A percentile compares a stretch with the other conserved stretches of the same genome.
phyloP scores from a whole-genome alignment of 1,140 invertebrate species.

The Drosophila sucinea region DNA sequence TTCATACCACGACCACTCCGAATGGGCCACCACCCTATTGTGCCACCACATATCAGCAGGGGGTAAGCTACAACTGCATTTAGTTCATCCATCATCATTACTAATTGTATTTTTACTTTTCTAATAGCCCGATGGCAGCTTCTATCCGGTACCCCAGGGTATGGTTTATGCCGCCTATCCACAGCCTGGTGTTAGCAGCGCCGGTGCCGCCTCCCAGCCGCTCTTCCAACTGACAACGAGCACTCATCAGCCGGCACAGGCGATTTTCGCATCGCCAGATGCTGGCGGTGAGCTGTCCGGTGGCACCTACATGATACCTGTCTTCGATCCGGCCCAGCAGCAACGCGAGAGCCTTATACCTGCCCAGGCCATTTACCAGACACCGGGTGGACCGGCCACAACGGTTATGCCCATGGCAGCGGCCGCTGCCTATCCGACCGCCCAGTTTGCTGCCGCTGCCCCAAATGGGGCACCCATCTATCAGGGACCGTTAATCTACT shows the following conservation, averaged over 20 bases:
- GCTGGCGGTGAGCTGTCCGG: constrained; percentile 67
- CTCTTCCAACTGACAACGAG: constrained; percentile 69
- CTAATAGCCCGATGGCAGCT: constrained; percentile 77
- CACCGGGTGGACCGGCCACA: constrained; percentile 59
- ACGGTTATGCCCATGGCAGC: constrained; percentile 71
- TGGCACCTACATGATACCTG: constrained; percentile 82
- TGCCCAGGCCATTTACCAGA: constrained; percentile 77
- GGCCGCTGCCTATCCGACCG: constrained; percentile 73
- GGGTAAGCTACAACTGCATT: constrained; percentile 44
- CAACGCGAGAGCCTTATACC: constrained; percentile 71
- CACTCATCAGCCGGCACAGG: constrained; percentile 58
- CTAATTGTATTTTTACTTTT: background rate
- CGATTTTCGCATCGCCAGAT: constrained; percentile 66
- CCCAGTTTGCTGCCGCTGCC: constrained; percentile 70
- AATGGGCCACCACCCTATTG: constrained; percentile 73
- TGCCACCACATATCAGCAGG: constrained; percentile 82
- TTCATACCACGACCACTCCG: constrained; percentile 75
- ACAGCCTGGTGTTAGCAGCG: constrained; percentile 61
- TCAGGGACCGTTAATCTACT: constrained; percentile 77
- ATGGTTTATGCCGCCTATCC: constrained; percentile 82
- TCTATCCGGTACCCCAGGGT: constrained; percentile 81
- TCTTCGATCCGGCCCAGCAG: constrained; percentile 78
- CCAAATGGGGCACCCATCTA: constrained; percentile 79
- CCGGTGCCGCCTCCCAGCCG: constrained; percentile 58
- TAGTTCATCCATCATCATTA: background rate